A percentile compares a stretch with the other conserved stretches of the same genome.
Conservation (phyloP, 2,888 invertebrate species). For the Mycalesis mineus region DNA sequence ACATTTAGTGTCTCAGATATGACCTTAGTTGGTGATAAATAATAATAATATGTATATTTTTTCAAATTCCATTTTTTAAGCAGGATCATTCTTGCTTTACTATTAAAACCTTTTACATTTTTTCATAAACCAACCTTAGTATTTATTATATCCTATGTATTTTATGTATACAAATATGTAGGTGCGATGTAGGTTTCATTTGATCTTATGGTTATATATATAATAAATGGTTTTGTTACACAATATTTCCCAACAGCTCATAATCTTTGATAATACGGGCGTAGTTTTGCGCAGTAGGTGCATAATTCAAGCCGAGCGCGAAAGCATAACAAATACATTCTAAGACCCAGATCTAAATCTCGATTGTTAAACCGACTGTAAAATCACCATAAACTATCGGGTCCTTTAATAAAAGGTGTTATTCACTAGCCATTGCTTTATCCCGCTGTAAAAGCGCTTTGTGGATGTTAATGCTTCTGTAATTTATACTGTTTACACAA, state of each 20-base stretch:
- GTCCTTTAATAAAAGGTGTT: conserved; percentile 28
- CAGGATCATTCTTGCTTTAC: too few species aligned
- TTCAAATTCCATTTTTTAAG: too few species aligned
- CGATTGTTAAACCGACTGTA: conserved; percentile 22
- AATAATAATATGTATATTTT: too few species aligned
- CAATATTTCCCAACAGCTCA: background rate
- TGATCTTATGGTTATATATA: too few species aligned
- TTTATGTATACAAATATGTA: too few species aligned
- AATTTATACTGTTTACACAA: conserved; percentile 32
- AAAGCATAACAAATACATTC: conserved; percentile 4
- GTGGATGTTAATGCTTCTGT: conserved; percentile 30
- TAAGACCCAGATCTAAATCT: conserved; percentile 13
- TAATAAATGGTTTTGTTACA: background rate
- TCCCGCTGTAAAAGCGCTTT: conserved; percentile 31
- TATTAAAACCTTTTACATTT: too few species aligned
- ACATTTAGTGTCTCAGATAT: too few species aligned
- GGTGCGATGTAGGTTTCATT: too few species aligned
- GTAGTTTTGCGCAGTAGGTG: background rate
- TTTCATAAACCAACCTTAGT: too few species aligned
- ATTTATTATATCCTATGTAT: too few species aligned
- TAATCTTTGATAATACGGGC: background rate
- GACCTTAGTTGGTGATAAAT: too few species aligned
- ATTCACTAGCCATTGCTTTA: conserved; percentile 27
- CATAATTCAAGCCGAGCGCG: background rate
- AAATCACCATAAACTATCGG: conserved; percentile 33